phyloP scores from a whole-genome alignment of 2,113 vertebrate genomes.

The Rousettus leschenaultii region DNA sequence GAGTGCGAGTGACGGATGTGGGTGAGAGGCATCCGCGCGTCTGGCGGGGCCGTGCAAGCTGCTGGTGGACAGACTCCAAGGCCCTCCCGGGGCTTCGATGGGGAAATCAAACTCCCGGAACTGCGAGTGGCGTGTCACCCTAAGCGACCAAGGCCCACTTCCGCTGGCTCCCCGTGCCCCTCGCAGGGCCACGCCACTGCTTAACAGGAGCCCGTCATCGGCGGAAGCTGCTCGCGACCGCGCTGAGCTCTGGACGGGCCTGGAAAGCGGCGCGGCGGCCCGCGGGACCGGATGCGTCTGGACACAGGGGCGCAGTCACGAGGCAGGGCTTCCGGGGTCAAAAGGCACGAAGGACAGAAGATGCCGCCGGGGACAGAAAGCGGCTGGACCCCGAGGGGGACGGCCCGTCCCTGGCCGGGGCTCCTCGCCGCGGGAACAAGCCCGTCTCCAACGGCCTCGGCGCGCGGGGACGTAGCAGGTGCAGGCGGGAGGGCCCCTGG shows the following conservation, averaged over 20 bases:
- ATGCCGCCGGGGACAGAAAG: not conserved
- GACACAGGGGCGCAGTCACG: not conserved
- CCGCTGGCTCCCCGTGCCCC: not conserved
- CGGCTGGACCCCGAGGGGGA: accelerated
- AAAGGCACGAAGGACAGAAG: not conserved
- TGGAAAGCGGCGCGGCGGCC: not conserved
- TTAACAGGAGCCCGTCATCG: too few relatives aligned
- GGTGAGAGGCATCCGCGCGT: not conserved
- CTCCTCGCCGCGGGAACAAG: not conserved
- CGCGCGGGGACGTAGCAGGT: not conserved
- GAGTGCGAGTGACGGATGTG: not conserved
- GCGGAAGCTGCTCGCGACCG: not conserved
- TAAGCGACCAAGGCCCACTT: not conserved
- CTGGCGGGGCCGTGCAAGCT: too few relatives aligned
- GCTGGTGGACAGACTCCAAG: too few relatives aligned
- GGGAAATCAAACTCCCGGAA: not conserved
- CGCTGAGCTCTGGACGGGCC: not conserved
- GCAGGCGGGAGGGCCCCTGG: not conserved
- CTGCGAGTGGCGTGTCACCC: accelerated
- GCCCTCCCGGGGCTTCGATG: not conserved
- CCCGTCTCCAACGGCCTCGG: not conserved
- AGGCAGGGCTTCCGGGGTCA: not conserved
- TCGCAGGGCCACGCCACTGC: too few relatives aligned
- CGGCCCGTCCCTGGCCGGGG: not conserved
- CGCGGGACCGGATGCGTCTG: not conserved